Conservation (phyloP, 2,797 vertebrate species). For the Mionectes olivaceus region DNA sequence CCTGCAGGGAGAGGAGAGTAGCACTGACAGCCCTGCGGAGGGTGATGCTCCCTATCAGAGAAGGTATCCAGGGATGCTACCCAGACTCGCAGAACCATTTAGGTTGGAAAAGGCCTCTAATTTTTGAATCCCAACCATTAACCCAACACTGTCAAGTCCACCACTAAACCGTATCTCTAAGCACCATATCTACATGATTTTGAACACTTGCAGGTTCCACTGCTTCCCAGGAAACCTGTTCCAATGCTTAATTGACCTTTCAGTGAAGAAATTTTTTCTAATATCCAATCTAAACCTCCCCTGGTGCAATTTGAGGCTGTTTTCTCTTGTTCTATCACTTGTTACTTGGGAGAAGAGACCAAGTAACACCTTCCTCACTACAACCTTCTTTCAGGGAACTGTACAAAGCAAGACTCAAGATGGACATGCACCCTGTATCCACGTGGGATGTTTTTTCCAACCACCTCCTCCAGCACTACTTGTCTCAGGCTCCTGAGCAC, state of each 20-base stretch:
- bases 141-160: not conserved
- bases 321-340: not conserved
- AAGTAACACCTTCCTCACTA: not conserved
- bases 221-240: not conserved
- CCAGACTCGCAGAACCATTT: not conserved
- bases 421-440: not conserved
- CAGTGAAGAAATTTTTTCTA: not conserved
- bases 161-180: not conserved
- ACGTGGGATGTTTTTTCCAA: not conserved
- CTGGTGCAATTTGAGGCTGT: not conserved
- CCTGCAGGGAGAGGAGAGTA: constrained; percentile 75
- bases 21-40: rapidly evolving
- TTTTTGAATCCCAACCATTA: not conserved
- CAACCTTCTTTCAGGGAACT: not conserved
- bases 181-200: not conserved
- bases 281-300: not conserved
- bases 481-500: not conserved
- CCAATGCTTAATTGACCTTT: not conserved
- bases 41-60: not conserved
- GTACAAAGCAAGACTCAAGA: not conserved
- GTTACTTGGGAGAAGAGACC: not conserved
- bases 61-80: not conserved
- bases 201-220: not conserved
- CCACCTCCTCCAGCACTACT: not conserved
- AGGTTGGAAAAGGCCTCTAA: not conserved